Evolutionary conservation across 1,140 invertebrate species (phyloP), one percentile per base, ranked within the genome.

Genomic region (Carposina sasakii): DNA sequence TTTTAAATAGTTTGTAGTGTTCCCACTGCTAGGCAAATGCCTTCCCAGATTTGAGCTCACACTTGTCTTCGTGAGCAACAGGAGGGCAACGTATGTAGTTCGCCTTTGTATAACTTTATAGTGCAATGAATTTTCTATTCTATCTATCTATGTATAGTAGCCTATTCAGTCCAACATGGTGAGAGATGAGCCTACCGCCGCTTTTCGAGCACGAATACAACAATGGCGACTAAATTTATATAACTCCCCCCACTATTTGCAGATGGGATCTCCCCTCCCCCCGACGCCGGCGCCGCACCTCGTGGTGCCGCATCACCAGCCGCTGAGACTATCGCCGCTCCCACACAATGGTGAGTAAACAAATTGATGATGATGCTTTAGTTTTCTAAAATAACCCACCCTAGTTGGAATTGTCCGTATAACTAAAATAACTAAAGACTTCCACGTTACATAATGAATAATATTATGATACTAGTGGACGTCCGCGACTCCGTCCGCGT

Each of bases 261-360:
- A 75, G 58, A 71, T 76, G 73, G 65, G 71, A 4, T 81, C 77
- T 4, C 77, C 77, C 1, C 48, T 78, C 22, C 71, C 73, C 2
- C 8, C 20, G 10, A 39, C 48, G 28, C 52, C 51, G 23, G 54
- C 67, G 31, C 33, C 57, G n/a, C 72, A 83, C 49, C 63, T 78
- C 4, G 70, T 76, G 26, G 70, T 79, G 12, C 71, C 70, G 16
- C 72, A 78, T 33, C 86, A 87, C 52, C 86, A 88, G 63, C 87
- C 87, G 54, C 65, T 88, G 16, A 55, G 87, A 6, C 76, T 89
- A 48, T 88, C 87, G 13, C 88, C 88, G 3, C 58, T 88, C 50
- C 87, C 87, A 22, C 85, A 86, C 22, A 83, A 86, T 54, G 86
- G 87, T 88, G 57, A 76, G n/a, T n/a, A n/a, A n/a, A n/a, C n/a